A percentile compares a stretch with the other conserved stretches of the same genome.
phyloP scores from a whole-genome alignment of 2,888 invertebrate genomes.

The Caenorhabditis drosophilae region DNA sequence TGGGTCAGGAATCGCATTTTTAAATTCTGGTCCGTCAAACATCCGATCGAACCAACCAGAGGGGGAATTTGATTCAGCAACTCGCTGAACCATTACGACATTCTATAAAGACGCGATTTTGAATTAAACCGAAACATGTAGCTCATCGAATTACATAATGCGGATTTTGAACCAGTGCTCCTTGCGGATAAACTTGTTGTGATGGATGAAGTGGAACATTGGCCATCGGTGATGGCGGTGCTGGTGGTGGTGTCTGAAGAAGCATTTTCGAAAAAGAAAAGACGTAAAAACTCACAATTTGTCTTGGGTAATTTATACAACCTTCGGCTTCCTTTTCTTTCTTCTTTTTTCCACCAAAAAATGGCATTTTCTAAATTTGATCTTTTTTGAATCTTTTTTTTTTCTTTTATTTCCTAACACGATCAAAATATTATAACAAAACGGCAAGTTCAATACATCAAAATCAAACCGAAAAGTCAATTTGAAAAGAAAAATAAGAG shows the following conservation, averaged over 20 bases:
- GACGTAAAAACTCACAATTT: too few species aligned
- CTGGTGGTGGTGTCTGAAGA: too few species aligned
- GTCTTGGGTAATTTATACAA: conserved; percentile 24
- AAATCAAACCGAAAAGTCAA: background rate
- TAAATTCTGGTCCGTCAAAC: conserved; percentile 35
- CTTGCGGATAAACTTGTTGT: background rate
- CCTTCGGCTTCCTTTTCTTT: conserved; percentile 10
- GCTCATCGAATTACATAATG: too few species aligned
- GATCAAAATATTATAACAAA: too few species aligned
- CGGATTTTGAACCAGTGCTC: too few species aligned
- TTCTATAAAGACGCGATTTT: too few species aligned
- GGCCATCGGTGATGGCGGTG: too few species aligned
- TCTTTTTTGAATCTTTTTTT: background rate
- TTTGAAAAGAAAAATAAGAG: background rate
- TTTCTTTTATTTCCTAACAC: too few species aligned
- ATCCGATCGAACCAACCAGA: conserved; percentile 13
- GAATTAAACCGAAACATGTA: conserved; percentile 1
- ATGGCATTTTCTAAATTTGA: conserved; percentile 14
- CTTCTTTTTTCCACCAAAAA: conserved; percentile 26
- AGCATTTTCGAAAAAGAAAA: too few species aligned
- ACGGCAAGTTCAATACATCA: background rate
- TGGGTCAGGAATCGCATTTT: conserved; percentile 22
- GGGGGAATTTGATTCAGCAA: background rate
- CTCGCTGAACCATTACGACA: background rate
- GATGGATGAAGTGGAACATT: background rate